Conservation (phyloP, 2,113 vertebrate species). For the Halichoeres trimaculatus region DNA sequence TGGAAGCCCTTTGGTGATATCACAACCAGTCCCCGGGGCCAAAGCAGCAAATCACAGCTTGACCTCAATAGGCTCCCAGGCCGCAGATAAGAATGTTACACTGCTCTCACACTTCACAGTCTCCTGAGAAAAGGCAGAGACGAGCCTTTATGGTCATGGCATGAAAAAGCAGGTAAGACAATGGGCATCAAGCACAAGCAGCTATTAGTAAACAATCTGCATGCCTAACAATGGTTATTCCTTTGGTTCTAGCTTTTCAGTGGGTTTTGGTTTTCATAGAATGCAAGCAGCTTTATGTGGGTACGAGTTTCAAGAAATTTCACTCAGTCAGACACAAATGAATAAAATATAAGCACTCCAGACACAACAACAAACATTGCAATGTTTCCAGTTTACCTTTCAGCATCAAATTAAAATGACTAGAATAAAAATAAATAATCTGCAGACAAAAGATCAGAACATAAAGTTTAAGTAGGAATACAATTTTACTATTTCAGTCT, state of each 20-base stretch:
- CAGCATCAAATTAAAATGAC: constrained; percentile 9
- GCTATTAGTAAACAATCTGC: neutral
- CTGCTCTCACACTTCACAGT: constrained; percentile 23
- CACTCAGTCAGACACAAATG: neutral
- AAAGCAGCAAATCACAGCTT: constrained; percentile 77
- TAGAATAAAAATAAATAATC: constrained; percentile 14
- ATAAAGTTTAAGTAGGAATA: neutral
- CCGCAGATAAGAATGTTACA: constrained; percentile 54
- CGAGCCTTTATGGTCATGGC: constrained; percentile 6
- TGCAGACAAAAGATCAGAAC: neutral
- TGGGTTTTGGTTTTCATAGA: constrained; percentile 34
- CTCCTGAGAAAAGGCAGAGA: constrained; percentile 22
- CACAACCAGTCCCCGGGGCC: constrained; percentile 46
- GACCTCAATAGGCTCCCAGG: constrained; percentile 73
- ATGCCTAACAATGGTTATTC: neutral
- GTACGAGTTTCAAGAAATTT: constrained; percentile 10
- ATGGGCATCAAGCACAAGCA: neutral
- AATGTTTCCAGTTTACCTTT: neutral
- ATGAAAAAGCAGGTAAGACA: constrained; percentile 30
- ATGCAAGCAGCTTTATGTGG: constrained; percentile 19
- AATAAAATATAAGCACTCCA: constrained; percentile 7
- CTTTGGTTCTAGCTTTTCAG: neutral
- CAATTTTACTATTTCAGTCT: too few species aligned
- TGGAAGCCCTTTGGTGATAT: constrained; percentile 62
- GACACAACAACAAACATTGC: neutral